These are phyloP conservation scores for Apamea monoglypha DNA, from an alignment of 2,888 invertebrate genomes.

Conservation along the genomic window DNA sequence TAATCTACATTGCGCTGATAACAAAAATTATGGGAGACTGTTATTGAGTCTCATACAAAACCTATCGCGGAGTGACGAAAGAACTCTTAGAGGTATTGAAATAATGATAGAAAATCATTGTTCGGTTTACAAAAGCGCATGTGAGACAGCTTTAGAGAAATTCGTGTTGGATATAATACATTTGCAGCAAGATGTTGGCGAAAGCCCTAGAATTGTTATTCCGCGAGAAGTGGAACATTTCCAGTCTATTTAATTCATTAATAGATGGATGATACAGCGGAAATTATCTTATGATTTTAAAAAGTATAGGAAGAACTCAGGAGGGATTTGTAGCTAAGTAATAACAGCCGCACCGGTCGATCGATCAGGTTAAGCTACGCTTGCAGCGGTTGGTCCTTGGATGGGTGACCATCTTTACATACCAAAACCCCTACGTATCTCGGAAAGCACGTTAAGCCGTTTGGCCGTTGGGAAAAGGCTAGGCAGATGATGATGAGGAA, in stretches of 20 bases:
- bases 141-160: conserved; percentile 32
- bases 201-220: conserved; percentile 39
- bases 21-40: conserved; percentile 37
- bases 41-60: conserved; percentile 45
- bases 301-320: too few species aligned
- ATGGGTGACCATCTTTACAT: too few species aligned
- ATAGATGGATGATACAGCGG: too few species aligned
- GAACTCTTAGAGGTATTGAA: conserved; percentile 7
- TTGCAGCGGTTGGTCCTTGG: too few species aligned
- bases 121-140: conserved; percentile 39
- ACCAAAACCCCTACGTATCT: too few species aligned
- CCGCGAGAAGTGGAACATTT: conserved; percentile 39
- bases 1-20: conserved; percentile 24
- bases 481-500: too few species aligned
- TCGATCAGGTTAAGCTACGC: too few species aligned
- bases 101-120: conserved; percentile 31
- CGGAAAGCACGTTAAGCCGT: too few species aligned
- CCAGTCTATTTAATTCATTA: background rate
- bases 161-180: conserved; percentile 5
- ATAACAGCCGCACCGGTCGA: too few species aligned
- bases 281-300: too few species aligned
- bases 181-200: conserved; percentile 16
- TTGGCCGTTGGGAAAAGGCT: too few species aligned
- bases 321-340: too few species aligned
- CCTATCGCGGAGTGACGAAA: conserved; percentile 29